These are phyloP conservation scores for Araneus ventricosus DNA, from an alignment of 1,140 invertebrate genomes.

Conservation along the genomic window DNA sequence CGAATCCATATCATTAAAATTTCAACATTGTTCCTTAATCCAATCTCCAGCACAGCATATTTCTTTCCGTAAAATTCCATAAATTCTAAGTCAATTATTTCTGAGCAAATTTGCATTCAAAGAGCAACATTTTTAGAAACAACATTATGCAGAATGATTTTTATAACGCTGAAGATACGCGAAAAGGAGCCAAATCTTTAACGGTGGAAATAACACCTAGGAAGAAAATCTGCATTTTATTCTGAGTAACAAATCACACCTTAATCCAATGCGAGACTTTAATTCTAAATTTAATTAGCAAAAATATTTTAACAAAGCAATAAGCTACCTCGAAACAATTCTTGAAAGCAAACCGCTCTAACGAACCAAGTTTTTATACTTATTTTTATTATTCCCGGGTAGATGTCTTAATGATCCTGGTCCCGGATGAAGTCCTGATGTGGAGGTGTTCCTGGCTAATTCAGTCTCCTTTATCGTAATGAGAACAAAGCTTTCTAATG, in stretches of 20 bases:
- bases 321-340: not conserved
- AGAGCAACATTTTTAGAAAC: too few relatives aligned
- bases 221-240: too few relatives aligned
- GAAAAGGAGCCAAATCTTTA: too few relatives aligned
- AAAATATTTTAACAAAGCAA: not conserved
- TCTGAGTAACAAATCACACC: not conserved
- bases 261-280: not conserved
- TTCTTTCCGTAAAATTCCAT: too few relatives aligned
- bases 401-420: not conserved
- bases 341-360: not conserved
- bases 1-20: too few relatives aligned
- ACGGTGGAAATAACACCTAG: too few relatives aligned
- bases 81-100: too few relatives aligned
- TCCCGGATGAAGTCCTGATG: not conserved
- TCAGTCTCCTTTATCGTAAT: conserved; percentile 43
- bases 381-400: not conserved
- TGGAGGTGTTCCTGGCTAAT: conserved; percentile 40
- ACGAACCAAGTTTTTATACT: not conserved
- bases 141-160: too few relatives aligned
- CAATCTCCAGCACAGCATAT: too few relatives aligned
- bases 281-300: not conserved
- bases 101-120: too few relatives aligned
- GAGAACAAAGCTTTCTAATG: conserved; percentile 58
- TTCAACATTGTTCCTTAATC: too few relatives aligned
- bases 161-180: too few relatives aligned